phyloP scores from a whole-genome alignment of 2,888 invertebrate species.

The Tinea pellionella region DNA sequence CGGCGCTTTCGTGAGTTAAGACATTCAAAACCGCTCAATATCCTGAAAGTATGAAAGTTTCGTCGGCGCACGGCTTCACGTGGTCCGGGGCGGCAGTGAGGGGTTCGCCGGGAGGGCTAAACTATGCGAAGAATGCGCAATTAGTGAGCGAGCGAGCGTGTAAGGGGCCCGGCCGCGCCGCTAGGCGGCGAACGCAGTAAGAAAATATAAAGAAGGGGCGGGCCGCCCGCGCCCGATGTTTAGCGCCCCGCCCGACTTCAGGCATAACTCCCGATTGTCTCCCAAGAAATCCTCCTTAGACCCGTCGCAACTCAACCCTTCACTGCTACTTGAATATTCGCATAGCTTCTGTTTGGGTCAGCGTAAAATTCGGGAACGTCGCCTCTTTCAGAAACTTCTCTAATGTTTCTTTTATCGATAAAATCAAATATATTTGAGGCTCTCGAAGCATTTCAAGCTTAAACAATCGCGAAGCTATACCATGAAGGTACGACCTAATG shows the following conservation, averaged over 20 bases:
- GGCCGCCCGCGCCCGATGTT: conserved; percentile 66
- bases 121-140: conserved; percentile 98
- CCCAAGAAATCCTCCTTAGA: conserved; percentile 63
- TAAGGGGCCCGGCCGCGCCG: conserved; percentile 72
- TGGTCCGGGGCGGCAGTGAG: conserved; percentile 57
- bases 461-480: conserved; percentile 39
- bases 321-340: conserved; percentile 48
- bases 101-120: conserved; percentile 78
- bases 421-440: neutral
- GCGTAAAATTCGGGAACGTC: conserved; percentile 57
- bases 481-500: conserved; percentile 49
- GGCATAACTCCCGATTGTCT: conserved; percentile 70
- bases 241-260: conserved; percentile 67
- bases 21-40: conserved; percentile 71
- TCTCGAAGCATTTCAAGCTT: conserved; percentile 21
- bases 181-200: conserved; percentile 66
- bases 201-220: conserved; percentile 79
- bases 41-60: conserved; percentile 68
- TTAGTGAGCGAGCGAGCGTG: conserved; percentile 87
- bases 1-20: conserved; percentile 66
- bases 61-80: conserved; percentile 67
- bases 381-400: conserved; percentile 25
- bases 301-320: conserved; percentile 64
- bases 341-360: conserved; percentile 66
- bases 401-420: conserved; percentile 41